These are phyloP conservation scores for Seriola rivoliana DNA, from an alignment of 2,113 vertebrate species.

Conservation along the genomic window DNA sequence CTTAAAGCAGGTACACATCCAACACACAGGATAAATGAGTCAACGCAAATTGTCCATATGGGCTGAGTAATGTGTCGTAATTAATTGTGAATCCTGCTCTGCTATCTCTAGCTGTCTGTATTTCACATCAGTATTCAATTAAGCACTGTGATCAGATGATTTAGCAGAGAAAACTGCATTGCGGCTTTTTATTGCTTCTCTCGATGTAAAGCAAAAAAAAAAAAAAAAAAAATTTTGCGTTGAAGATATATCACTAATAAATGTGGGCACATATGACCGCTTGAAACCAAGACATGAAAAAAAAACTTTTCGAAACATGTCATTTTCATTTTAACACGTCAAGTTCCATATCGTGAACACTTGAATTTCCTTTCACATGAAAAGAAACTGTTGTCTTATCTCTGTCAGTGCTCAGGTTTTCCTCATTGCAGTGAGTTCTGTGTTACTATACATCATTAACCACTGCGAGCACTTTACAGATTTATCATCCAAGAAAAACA, in stretches of 20 bases:
- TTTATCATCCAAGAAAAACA: slow-evolving; percentile 64
- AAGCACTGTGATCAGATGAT: slow-evolving; percentile 65
- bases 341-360: neutral
- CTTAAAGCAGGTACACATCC: slow-evolving; percentile 43
- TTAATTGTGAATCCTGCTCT: slow-evolving; percentile 63
- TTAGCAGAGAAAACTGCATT: slow-evolving; percentile 67
- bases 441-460: slow-evolving; percentile 52
- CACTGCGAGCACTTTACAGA: slow-evolving; percentile 49
- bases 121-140: slow-evolving; percentile 77
- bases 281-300: neutral
- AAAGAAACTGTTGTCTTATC: neutral
- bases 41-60: slow-evolving; percentile 68
- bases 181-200: slow-evolving; percentile 46
- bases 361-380: neutral
- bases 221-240: neutral
- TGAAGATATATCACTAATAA: slow-evolving; percentile 46
- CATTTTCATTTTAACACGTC: neutral
- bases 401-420: slow-evolving; percentile 31
- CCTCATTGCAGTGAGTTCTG: slow-evolving; percentile 23
- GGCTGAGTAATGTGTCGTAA: slow-evolving; percentile 71
- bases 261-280: neutral
- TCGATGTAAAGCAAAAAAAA: neutral
- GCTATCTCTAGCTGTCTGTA: slow-evolving; percentile 57
- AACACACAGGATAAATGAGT: slow-evolving; percentile 51
- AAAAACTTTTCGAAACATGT: neutral